Conservation (phyloP, 2,113 vertebrate species). For the Petrocephalus microphthalmus region DNA sequence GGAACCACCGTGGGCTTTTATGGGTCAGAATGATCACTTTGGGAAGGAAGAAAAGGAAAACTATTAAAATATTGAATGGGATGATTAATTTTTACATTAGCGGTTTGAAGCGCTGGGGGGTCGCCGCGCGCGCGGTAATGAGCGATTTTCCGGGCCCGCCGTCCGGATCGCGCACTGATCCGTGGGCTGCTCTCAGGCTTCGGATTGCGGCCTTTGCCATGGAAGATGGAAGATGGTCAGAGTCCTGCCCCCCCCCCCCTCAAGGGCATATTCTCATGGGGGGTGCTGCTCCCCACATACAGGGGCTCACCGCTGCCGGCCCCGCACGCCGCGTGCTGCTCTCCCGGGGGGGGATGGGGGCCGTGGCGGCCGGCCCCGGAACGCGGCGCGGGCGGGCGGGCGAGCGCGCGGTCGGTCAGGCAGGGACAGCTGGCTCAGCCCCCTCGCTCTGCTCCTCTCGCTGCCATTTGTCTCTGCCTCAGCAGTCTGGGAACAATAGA, state of each 20-base stretch:
- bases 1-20: constrained; percentile 37
- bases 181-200: too few species aligned
- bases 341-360: not conserved
- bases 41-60: constrained; percentile 42
- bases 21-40: constrained; percentile 43
- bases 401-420: not conserved
- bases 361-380: not conserved
- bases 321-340: too few species aligned
- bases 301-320: too few species aligned
- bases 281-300: too few species aligned
- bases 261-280: too few species aligned
- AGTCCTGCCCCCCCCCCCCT: not conserved
- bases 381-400: not conserved
- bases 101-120: constrained; percentile 42
- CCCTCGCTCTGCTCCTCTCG: constrained; percentile 3
- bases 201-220: not conserved
- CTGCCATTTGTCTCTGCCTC: constrained; percentile 22
- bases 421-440: not conserved
- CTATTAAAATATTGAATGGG: constrained; percentile 51
- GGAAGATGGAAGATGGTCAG: not conserved
- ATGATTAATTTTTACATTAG: constrained; percentile 51
- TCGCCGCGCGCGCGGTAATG: constrained; percentile 40
- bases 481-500: constrained; percentile 24
- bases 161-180: not conserved
- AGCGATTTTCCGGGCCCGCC: constrained; percentile 19